Conservation (phyloP, 2,888 invertebrate species). For the Hydriomena furcata region DNA sequence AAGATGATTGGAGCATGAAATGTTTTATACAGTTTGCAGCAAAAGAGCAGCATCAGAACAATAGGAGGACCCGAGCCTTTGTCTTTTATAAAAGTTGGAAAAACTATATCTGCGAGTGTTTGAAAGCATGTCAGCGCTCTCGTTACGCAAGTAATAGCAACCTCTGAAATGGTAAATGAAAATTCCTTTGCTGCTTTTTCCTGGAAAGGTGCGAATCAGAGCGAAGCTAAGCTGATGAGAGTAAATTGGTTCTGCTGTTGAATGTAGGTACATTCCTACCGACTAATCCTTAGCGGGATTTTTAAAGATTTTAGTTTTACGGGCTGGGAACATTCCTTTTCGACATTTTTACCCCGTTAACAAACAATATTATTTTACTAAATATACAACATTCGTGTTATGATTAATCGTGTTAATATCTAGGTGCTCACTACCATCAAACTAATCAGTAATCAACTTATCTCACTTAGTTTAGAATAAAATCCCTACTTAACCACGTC, state of each 20-base stretch:
- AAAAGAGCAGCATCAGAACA: conserved; percentile 70
- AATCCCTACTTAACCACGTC: too few relatives aligned
- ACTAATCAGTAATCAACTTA: too few relatives aligned
- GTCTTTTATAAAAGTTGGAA: conserved; percentile 7
- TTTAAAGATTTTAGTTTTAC: background rate
- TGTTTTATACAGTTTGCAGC: conserved; percentile 74
- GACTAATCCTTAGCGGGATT: background rate
- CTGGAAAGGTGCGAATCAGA: conserved; percentile 1
- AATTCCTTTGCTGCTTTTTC: conserved; percentile 12
- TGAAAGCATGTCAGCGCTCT: background rate
- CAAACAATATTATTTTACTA: too few relatives aligned
- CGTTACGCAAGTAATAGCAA: background rate
- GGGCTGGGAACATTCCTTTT: background rate
- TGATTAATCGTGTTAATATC: too few relatives aligned
- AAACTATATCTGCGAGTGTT: background rate
- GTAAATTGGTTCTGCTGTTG: conserved; percentile 11
- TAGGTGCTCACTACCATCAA: too few relatives aligned
- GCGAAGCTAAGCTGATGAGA: conserved; percentile 3
- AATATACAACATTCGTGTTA: too few relatives aligned
- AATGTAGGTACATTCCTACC: conserved; percentile 8
- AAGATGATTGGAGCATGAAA: conserved; percentile 78
- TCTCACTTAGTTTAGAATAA: too few relatives aligned
- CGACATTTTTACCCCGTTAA: conserved; percentile 3
- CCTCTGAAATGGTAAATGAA: conserved; percentile 6
- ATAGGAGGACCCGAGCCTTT: conserved; percentile 40